Base-by-base conservation (phyloP, 2,113 vertebrate genomes). In the Hippocampus guttulatus region DNA sequence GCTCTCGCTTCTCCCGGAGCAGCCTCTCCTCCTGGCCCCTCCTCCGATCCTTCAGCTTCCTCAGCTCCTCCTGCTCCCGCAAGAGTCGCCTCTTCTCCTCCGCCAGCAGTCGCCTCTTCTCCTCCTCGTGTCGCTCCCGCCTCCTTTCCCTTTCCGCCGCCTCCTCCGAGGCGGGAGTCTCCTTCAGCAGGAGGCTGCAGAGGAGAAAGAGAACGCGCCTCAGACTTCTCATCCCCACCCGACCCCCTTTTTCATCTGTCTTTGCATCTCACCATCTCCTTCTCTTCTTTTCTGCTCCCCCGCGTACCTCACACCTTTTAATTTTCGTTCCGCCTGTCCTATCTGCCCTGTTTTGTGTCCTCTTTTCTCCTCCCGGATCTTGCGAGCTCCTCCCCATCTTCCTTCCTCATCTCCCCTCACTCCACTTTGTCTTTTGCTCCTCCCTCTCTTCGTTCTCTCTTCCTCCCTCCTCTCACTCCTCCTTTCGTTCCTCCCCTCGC, bases 41-140 rank as follows among this genome's bases (percentile, higher is more conserved):
- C 68, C 61, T 83, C 41, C 40, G 81, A 30, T 87, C 86, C 68
- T 45, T 82, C 65, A 83, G 77, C 49, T 20, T 82, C 68, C 60
- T 83, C 15, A 25, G 12, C 67, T 85, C 71, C 68, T 84, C 75
- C 47, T 79, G 73, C 51, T 88, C 86, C 49, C 73, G 38, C 20
- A 87, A n/a, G 52, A 90, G 41, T 60, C 68, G 81, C 70, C 25
- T 85, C 70, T 88, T 87, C 65, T 89, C 88, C 18, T 82, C 81
- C 38, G 83, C 81, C 21, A 85, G 57, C 54, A 88, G 40, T 52
- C 70, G 81, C 75, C 80, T 88, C 68, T 70, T 86, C 38, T 88
- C 76, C 30, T 88, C 78, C 14, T 87, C 88, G 2, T 76, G 76
- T 52, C 74, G 84, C 67, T 3, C 76, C 38, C 8, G 71, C 67